Conservation (phyloP, 1,140 invertebrate species). For the Brachionus paranguensis region DNA sequence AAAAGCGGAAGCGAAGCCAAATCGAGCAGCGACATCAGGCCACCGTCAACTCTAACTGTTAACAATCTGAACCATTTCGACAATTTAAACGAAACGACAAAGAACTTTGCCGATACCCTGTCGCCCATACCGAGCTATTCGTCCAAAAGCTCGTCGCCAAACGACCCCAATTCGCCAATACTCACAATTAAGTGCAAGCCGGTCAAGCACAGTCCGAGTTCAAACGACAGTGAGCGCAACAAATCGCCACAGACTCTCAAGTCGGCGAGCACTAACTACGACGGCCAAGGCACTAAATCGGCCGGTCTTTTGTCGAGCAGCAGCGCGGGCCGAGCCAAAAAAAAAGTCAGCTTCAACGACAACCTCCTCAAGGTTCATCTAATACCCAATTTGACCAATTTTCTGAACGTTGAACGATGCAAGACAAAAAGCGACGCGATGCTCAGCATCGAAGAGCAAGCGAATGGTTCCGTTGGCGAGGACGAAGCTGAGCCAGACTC, state of each 20-base stretch:
- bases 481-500: background rate
- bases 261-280: background rate
- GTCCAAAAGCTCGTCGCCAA: background rate
- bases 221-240: background rate
- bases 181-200: background rate
- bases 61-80: background rate
- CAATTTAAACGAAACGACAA: background rate
- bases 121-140: background rate
- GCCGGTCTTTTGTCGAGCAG: background rate
- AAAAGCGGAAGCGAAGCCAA: background rate
- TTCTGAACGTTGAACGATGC: background rate
- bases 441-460: background rate
- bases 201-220: background rate
- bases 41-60: background rate
- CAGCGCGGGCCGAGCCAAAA: background rate
- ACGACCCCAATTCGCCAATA: background rate
- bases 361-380: slow-evolving; percentile 27
- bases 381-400: slow-evolving; percentile 6
- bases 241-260: background rate
- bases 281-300: background rate
- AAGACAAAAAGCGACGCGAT: background rate
- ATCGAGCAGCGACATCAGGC: background rate
- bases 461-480: background rate
- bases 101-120: background rate
- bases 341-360: slow-evolving; percentile 36